These are phyloP conservation scores for Scomber colias DNA, from an alignment of 2,113 vertebrate genomes.

Conservation along the genomic window DNA sequence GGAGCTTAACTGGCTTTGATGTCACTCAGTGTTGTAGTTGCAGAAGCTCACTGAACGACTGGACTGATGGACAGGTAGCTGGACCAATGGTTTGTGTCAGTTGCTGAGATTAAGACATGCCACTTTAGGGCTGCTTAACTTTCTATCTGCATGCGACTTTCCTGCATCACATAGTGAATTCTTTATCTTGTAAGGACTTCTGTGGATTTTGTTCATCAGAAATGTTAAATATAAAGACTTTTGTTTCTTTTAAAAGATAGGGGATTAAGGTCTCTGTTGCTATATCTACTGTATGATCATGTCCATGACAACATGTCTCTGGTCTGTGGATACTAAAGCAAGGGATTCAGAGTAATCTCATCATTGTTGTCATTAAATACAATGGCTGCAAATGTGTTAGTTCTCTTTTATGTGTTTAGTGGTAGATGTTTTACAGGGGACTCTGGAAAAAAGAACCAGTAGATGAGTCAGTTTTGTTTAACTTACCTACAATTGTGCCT, in stretches of 20 bases:
- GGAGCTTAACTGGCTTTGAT: conserved; percentile 64
- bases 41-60: conserved; percentile 55
- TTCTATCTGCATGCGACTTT: conserved; percentile 14
- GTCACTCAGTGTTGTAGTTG: conserved; percentile 59
- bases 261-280: neutral
- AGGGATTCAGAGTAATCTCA: neutral
- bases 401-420: too few species aligned
- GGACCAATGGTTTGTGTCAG: conserved; percentile 36
- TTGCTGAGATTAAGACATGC: conserved; percentile 57
- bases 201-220: neutral
- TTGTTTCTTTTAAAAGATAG: neutral
- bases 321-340: neutral
- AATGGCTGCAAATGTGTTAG: too few species aligned
- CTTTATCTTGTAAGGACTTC: neutral
- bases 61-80: conserved; percentile 38
- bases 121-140: conserved; percentile 48
- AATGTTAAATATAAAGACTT: neutral
- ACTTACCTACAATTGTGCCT: too few species aligned
- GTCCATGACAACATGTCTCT: neutral
- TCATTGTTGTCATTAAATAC: neutral
- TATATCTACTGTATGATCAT: neutral
- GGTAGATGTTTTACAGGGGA: too few species aligned
- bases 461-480: neutral
- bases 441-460: neutral
- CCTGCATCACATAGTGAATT: conserved; percentile 5